Conservation (phyloP, 1,140 invertebrate species). For the Papilio polyxenes region DNA sequence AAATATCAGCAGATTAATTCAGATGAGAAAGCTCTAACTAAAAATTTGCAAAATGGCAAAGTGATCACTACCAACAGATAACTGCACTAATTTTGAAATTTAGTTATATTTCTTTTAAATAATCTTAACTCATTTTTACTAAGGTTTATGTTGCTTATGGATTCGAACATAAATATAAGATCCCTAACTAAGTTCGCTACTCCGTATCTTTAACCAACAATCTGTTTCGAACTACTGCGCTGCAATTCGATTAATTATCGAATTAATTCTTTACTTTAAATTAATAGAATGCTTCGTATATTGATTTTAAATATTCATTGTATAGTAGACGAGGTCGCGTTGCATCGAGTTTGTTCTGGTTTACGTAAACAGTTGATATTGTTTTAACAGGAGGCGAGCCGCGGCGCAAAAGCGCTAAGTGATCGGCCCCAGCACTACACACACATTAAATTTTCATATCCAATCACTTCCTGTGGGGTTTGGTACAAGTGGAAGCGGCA, state of each 20-base stretch:
- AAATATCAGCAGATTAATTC: too few relatives aligned
- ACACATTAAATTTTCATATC: constrained; percentile 60
- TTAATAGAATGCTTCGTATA: neutral
- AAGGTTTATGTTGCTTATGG: too few relatives aligned
- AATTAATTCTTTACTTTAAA: neutral
- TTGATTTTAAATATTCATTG: constrained; percentile 33
- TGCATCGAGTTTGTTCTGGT: constrained; percentile 10
- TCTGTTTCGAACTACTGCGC: too few relatives aligned
- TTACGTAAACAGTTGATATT: constrained; percentile 31
- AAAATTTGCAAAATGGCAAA: too few relatives aligned
- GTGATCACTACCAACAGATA: too few relatives aligned
- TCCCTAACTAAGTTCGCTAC: too few relatives aligned
- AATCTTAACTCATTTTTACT: too few relatives aligned
- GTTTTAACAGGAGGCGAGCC: constrained; percentile 27
- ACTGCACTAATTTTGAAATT: too few relatives aligned
- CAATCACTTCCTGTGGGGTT: constrained; percentile 51
- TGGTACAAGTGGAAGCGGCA: constrained; percentile 37
- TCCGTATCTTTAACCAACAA: too few relatives aligned
- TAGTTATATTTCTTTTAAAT: too few relatives aligned
- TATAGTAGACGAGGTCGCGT: neutral
- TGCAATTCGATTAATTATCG: neutral
- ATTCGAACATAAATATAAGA: too few relatives aligned
- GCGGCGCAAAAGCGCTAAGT: constrained; percentile 42
- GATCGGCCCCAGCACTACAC: constrained; percentile 49
- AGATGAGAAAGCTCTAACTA: too few relatives aligned